phyloP scores from a whole-genome alignment of 1,140 invertebrate species.

The Sinella curviseta region DNA sequence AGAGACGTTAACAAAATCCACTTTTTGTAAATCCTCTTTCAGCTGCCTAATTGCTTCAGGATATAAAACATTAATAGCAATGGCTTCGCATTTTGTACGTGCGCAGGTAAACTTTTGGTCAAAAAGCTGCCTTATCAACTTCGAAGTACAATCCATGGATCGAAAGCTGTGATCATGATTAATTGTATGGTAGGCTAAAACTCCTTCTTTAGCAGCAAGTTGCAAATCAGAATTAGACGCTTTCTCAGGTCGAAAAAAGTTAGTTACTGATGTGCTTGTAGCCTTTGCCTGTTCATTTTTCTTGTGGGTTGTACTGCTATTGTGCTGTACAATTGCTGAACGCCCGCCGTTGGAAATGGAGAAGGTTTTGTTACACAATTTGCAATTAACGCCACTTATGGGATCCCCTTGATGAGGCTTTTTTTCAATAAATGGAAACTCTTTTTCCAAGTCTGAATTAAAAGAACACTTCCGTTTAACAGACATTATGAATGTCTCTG shows the following conservation, averaged over 20 bases:
- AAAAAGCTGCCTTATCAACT: slow-evolving; percentile 42
- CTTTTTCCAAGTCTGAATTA: not conserved
- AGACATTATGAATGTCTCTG: too few relatives aligned
- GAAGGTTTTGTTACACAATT: not conserved
- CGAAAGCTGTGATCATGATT: slow-evolving; percentile 48
- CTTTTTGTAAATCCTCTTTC: not conserved
- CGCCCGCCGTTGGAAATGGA: not conserved
- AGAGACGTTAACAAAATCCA: not conserved
- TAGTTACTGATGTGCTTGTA: not conserved
- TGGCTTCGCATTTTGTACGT: slow-evolving; percentile 47
- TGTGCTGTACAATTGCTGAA: not conserved
- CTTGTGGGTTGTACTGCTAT: not conserved
- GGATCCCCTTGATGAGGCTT: not conserved
- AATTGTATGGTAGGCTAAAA: slow-evolving; percentile 48
- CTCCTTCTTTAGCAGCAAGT: slow-evolving; percentile 42
- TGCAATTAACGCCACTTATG: not conserved
- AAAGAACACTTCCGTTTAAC: not conserved
- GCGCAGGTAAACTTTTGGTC: slow-evolving; percentile 43
- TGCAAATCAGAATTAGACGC: not conserved
- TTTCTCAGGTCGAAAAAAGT: not conserved
- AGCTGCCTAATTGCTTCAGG: slow-evolving; percentile 33
- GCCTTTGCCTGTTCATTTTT: not conserved
- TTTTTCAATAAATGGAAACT: not conserved
- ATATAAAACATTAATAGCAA: slow-evolving; percentile 46
- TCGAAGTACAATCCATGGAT: slow-evolving; percentile 48